Conservation (phyloP, 2,888 invertebrate genomes). For the Scaptomyza tumidula region DNA sequence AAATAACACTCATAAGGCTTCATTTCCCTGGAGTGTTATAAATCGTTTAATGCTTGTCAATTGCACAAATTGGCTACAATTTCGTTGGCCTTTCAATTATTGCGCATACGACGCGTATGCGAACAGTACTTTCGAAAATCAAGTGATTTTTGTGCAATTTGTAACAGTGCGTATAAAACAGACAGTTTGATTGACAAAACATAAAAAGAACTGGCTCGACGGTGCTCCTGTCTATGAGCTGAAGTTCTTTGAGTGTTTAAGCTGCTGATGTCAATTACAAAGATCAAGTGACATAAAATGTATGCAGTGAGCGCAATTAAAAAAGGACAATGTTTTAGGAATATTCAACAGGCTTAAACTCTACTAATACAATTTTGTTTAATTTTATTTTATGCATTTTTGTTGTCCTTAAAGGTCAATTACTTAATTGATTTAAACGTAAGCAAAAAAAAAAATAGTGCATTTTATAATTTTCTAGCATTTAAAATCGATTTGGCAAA, state of each 20-base stretch:
- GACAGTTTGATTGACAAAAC: conserved; percentile 27
- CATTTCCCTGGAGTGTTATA: conserved; percentile 70
- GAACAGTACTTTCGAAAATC: not conserved
- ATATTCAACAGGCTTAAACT: too few relatives aligned
- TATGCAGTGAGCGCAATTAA: not conserved
- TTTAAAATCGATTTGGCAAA: too few relatives aligned
- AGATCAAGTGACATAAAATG: not conserved
- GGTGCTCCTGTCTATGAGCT: not conserved
- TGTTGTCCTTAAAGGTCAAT: too few relatives aligned
- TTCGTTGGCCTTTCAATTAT: conserved; percentile 43
- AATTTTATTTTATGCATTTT: too few relatives aligned
- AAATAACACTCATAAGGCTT: conserved; percentile 69
- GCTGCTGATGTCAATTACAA: not conserved
- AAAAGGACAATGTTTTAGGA: too few relatives aligned
- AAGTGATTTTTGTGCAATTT: conserved; percentile 7
- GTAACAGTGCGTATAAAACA: conserved; percentile 12
- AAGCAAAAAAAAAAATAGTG: too few relatives aligned
- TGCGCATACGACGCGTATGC: conserved; percentile 34
- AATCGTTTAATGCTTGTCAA: conserved; percentile 45
- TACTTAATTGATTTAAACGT: too few relatives aligned
- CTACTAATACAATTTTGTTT: too few relatives aligned
- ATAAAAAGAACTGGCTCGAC: too few relatives aligned
- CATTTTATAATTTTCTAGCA: too few relatives aligned
- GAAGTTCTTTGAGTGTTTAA: not conserved
- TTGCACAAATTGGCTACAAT: conserved; percentile 49